Evolutionary conservation across 2,113 vertebrate genomes (phyloP).

Genomic region (Blennius ocellaris): DNA sequence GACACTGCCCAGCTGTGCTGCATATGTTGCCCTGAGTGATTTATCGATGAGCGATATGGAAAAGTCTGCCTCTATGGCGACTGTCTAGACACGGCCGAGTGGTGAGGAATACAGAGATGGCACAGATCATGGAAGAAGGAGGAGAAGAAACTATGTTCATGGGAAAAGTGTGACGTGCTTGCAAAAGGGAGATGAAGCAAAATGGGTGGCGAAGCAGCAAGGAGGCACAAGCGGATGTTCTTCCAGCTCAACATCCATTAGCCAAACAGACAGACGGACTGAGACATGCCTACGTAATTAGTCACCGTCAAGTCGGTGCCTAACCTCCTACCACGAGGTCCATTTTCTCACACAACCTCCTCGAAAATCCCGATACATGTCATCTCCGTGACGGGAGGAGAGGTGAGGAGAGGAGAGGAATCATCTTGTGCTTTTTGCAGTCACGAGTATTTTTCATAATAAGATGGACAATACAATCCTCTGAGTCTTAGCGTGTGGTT

Average conservation of each 20-base stretch:
- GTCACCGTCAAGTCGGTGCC: conserved; percentile 40
- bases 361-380: conserved; percentile 28
- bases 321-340: conserved; percentile 28
- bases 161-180: conserved; percentile 19
- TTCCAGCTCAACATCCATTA: conserved; percentile 13
- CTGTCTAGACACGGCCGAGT: conserved; percentile 64
- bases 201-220: neutral
- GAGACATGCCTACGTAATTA: conserved; percentile 57
- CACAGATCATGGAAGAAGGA: conserved; percentile 16
- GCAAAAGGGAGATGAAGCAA: conserved; percentile 4
- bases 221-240: conserved; percentile 3
- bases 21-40: conserved; percentile 59
- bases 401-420: neutral
- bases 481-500: neutral
- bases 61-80: conserved; percentile 44
- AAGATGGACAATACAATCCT: conserved; percentile 1
- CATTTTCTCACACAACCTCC: conserved; percentile 34
- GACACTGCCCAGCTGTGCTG: conserved; percentile 49
- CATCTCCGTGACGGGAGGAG: conserved; percentile 21
- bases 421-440: conserved; percentile 23
- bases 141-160: neutral
- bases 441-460: too few relatives aligned
- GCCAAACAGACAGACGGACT: conserved; percentile 22
- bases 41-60: conserved; percentile 72
- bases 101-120: conserved; percentile 40